Percentiles rank a stretch among this genome's conserved stretches.
Conservation (phyloP, 2,113 vertebrate species). For the Machaerirhynchus nigripectus region DNA sequence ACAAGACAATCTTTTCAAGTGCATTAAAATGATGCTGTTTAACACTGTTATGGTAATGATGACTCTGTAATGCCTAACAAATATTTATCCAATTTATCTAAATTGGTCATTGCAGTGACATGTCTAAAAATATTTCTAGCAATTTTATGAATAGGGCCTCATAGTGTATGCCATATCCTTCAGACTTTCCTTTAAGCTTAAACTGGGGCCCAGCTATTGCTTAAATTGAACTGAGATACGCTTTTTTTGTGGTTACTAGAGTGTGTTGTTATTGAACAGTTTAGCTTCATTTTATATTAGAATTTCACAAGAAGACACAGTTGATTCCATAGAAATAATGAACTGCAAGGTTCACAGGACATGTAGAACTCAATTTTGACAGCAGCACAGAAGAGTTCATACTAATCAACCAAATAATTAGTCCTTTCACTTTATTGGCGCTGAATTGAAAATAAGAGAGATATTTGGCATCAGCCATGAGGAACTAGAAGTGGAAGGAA, state of each 20-base stretch:
- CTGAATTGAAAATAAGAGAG: background rate
- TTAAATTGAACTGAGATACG: background rate
- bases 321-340: background rate
- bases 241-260: background rate
- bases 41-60: background rate
- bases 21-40: constrained; percentile 19
- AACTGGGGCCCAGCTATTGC: background rate
- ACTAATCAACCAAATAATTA: background rate
- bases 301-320: background rate
- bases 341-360: background rate
- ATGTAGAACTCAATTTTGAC: background rate
- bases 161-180: background rate
- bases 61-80: background rate
- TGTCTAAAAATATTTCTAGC: background rate
- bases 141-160: background rate
- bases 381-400: background rate
- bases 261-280: background rate
- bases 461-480: background rate
- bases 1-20: constrained; percentile 25
- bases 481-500: background rate
- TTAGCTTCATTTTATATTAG: background rate
- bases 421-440: background rate
- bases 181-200: background rate
- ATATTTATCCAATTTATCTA: constrained; percentile 32
- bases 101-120: background rate